Base-by-base conservation (phyloP, 2,888 invertebrate genomes). In the Sminthurinus aureus region DNA sequence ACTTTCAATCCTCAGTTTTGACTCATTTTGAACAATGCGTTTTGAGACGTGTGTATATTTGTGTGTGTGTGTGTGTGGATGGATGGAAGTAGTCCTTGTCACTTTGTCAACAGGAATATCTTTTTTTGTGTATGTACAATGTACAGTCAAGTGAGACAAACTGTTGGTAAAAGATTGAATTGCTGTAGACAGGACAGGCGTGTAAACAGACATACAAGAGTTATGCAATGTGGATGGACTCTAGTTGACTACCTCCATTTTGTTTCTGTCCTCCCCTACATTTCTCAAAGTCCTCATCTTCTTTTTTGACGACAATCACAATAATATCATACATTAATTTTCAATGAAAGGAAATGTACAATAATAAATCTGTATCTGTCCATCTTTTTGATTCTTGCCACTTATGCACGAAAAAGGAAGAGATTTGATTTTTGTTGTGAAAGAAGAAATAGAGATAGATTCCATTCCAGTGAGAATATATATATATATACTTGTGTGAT, bases 61-160 rank as follows among this genome's bases (percentile, higher is more conserved):
- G 67, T 67, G n/a, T 8, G n/a, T 18, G 2, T n/a, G n/a, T n/a
- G n/a, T n/a, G n/a, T n/a, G 0, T 50, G 69, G 69, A 79, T 79
- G 79, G 69, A 67, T 79, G 79, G 69, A 79, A 79, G 69, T 79
- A 26, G 79, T 79, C 20, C 50, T 67, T 79, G 78, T 78, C 38
- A 38, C 38, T 38, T 38, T 66, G 26, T 67, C 69, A 66, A 78
- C 66, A 78, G 67, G 67, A 69, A 67, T 67, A 20, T 67, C 67
- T 20, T 67, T 11, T 67, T 11, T 6, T 4, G 20, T 66, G n/a
- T 66, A n/a, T 66, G 66, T 66, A 66, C 66, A 66, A 20, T 67
- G n/a, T 20, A 67, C n/a, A 67, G 67, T 67, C 67, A 67, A 67
- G 22, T 67, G 22, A 67, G 22, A n/a, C 38, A 22, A 8, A 20